Percentiles rank a stretch among this genome's conserved stretches.
phyloP scores from a whole-genome alignment of 2,888 invertebrate species.

The Megastigmus dorsalis region DNA sequence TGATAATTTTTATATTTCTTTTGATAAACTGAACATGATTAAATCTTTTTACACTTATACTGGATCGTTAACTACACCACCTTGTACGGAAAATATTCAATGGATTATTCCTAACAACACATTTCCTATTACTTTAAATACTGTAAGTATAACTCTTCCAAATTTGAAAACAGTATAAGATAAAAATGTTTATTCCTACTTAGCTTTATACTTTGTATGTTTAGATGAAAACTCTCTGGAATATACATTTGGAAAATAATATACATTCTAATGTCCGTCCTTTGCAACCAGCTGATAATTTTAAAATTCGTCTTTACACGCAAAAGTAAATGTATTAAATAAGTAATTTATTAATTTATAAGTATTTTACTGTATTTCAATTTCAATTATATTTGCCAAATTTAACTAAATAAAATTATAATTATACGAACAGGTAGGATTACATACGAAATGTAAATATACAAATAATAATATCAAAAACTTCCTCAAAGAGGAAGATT shows the following conservation, averaged over 20 bases:
- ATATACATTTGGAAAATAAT: neutral
- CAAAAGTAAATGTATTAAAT: neutral
- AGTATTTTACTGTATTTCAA: no score
- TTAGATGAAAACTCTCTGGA: neutral
- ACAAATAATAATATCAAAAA: no score
- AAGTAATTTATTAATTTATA: no score
- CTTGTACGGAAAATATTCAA: conserved; percentile 18
- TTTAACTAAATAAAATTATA: no score
- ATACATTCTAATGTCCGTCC: neutral
- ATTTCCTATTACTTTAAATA: neutral
- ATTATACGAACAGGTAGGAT: no score
- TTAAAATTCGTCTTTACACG: neutral
- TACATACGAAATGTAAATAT: no score
- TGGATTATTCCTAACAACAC: conserved; percentile 3
- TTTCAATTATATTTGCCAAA: no score
- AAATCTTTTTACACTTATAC: conserved; percentile 9
- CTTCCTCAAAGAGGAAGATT: no score
- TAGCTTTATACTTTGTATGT: neutral
- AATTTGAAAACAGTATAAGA: neutral
- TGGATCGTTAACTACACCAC: conserved; percentile 31
- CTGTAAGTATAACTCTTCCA: conserved; percentile 16
- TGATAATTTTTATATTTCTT: neutral
- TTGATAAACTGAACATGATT: neutral
- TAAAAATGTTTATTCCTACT: neutral
- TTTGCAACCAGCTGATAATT: neutral